phyloP scores from a whole-genome alignment of 2,797 vertebrate species.

The Scolopax bukidnonensis region DNA sequence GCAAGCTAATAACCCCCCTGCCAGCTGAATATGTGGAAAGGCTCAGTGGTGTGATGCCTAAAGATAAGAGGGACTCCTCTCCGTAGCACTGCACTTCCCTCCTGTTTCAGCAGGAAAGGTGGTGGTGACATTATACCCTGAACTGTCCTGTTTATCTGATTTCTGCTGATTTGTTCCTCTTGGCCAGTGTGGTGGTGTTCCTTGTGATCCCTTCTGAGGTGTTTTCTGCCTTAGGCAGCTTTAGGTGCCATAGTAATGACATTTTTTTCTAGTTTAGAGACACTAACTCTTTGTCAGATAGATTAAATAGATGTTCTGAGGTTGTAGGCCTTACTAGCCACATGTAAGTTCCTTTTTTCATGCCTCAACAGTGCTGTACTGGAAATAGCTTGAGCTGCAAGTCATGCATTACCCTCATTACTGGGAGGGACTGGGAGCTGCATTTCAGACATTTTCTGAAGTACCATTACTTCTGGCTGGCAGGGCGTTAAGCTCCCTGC shows the following conservation, averaged over 20 bases:
- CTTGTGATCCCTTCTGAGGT: not conserved
- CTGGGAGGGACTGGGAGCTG: not conserved
- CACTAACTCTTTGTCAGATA: not conserved
- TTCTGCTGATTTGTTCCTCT: not conserved
- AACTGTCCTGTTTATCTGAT: not conserved
- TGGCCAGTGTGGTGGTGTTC: not conserved
- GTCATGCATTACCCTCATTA: accelerated
- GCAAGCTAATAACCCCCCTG: not conserved
- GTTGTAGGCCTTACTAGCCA: not conserved
- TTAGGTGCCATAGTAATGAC: not conserved
- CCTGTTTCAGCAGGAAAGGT: not conserved
- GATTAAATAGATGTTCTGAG: not conserved
- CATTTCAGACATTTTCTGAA: not conserved
- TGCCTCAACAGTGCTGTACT: not conserved
- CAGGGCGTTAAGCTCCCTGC: not conserved
- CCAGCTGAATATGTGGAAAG: not conserved
- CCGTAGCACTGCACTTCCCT: not conserved
- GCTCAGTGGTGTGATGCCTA: accelerated
- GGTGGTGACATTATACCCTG: not conserved
- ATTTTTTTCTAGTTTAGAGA: not conserved
- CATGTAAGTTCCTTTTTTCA: not conserved
- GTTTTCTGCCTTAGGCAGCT: not conserved
- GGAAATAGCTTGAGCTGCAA: not conserved
- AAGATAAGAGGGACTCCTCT: not conserved
- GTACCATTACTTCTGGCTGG: not conserved